Evolutionary conservation across 2,888 invertebrate genomes (phyloP).

Genomic region (Exephanes ischioxanthus): DNA sequence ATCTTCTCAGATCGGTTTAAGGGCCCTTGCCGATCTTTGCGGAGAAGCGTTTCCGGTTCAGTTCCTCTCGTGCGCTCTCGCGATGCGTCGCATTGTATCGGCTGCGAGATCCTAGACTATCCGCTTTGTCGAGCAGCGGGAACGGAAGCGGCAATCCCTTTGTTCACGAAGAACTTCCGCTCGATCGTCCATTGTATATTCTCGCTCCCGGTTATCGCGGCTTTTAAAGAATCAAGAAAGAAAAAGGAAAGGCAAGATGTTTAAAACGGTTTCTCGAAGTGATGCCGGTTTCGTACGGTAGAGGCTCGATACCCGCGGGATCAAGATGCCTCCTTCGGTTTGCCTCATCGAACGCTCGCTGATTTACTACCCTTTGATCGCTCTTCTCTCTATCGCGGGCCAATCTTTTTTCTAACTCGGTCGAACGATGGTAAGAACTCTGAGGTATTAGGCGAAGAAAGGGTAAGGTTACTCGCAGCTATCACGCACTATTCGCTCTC

Average conservation of each 20-base stretch:
- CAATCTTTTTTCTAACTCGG: slow-evolving; percentile 39
- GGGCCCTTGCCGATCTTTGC: not conserved
- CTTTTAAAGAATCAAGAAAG: slow-evolving; percentile 13
- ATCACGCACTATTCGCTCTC: slow-evolving; percentile 50
- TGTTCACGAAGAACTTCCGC: not conserved
- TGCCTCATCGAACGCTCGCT: slow-evolving; percentile 49
- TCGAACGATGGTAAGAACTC: slow-evolving; percentile 24
- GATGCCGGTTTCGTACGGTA: not conserved
- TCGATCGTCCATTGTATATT: slow-evolving; percentile 5
- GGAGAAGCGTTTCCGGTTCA: not conserved
- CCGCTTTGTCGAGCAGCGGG: too few relatives aligned
- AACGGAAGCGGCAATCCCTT: too few relatives aligned
- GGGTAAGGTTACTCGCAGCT: slow-evolving; percentile 21
- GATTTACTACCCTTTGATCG: slow-evolving; percentile 52
- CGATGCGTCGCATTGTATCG: not conserved
- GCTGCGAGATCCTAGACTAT: too few relatives aligned
- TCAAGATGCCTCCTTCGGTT: not conserved
- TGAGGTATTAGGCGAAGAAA: slow-evolving; percentile 26
- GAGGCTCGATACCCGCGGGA: not conserved
- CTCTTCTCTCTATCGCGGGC: slow-evolving; percentile 44
- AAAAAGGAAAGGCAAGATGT: not conserved
- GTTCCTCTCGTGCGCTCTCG: not conserved
- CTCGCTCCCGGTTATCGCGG: slow-evolving; percentile 6
- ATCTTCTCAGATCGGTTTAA: not conserved
- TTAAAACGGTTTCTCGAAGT: slow-evolving; percentile 12